Conservation (phyloP, 2,113 vertebrate species). For the Proterorhinus semilunaris region DNA sequence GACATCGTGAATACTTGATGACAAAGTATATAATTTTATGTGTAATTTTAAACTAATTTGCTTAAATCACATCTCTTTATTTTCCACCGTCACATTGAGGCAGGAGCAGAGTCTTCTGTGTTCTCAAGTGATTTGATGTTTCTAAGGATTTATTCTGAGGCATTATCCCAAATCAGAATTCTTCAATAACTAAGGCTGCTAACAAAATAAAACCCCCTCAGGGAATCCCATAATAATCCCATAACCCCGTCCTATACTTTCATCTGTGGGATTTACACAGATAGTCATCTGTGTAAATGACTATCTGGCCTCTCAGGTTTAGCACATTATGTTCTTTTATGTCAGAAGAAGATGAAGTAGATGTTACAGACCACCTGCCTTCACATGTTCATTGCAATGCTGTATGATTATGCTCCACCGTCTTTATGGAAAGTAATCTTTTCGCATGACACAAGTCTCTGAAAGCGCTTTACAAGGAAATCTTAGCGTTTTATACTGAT, state of each 20-base stretch:
- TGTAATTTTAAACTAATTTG: background rate
- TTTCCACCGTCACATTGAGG: background rate
- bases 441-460: no score
- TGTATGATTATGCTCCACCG: no score
- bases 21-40: no score
- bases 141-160: slow-evolving; percentile 4
- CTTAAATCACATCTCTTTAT: background rate
- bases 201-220: slow-evolving; percentile 7
- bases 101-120: no score
- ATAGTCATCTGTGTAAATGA: no score
- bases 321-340: background rate
- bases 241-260: slow-evolving; percentile 19
- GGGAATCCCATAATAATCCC: slow-evolving; percentile 26
- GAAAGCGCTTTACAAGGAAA: no score
- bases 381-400: no score
- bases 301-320: background rate
- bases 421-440: no score
- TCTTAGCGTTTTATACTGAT: no score
- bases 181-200: background rate
- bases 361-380: no score
- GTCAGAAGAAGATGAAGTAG: background rate
- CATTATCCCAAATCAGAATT: slow-evolving; percentile 25
- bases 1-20: no score
- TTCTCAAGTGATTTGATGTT: slow-evolving; percentile 3
- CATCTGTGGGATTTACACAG: slow-evolving; percentile 28